A percentile compares a stretch with the other conserved stretches of the same genome.
phyloP scores from a whole-genome alignment of 2,888 invertebrate genomes.

The Rhagonycha lutea region DNA sequence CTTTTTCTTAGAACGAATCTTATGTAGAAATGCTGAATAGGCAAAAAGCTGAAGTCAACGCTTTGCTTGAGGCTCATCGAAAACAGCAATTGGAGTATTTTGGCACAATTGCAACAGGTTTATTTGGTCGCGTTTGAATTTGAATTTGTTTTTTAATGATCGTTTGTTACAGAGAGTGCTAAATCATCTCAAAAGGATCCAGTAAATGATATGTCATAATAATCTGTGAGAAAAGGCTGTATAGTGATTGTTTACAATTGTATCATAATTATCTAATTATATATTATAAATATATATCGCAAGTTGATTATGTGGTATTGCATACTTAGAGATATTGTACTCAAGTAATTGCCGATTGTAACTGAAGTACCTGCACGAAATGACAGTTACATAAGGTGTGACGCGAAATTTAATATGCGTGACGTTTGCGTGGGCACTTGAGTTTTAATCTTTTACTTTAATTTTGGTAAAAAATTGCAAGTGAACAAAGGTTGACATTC shows the following conservation, averaged over 20 bases:
- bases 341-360: background rate
- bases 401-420: background rate
- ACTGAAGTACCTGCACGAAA: background rate
- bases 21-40: conserved; percentile 56
- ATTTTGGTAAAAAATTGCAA: background rate
- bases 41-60: conserved; percentile 61
- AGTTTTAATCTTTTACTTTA: background rate
- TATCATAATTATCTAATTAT: conserved; percentile 45
- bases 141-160: background rate
- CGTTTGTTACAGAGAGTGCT: conserved; percentile 44
- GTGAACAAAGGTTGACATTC: background rate
- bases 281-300: conserved; percentile 24
- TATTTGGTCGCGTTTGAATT: background rate
- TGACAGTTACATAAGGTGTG: background rate
- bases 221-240: conserved; percentile 50
- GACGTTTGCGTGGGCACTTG: background rate
- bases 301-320: conserved; percentile 1
- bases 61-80: conserved; percentile 57
- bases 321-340: background rate
- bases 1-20: conserved; percentile 50
- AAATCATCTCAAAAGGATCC: conserved; percentile 40
- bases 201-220: conserved; percentile 27
- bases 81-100: conserved; percentile 58
- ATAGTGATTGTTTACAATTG: conserved; percentile 53
- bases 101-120: conserved; percentile 42